Evolutionary conservation across 2,797 vertebrate genomes (phyloP), one percentile per base, ranked within the genome.

Genomic region (Pithecia hirsuta): DNA sequence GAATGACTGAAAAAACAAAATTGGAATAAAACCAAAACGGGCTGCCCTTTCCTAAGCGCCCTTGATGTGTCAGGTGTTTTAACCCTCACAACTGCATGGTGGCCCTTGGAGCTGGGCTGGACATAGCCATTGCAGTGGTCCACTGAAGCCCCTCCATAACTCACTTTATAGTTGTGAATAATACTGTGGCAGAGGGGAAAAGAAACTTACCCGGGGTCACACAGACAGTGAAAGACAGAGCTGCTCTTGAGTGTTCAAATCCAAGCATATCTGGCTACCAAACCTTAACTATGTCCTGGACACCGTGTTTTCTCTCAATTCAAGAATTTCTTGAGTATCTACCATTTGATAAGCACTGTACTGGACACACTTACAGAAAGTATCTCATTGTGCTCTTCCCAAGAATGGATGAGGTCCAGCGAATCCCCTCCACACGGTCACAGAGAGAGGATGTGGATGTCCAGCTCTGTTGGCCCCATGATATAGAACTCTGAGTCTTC

Each of bases 1-100:
- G 90, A 96, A 93, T 50, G 86, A 70, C 75, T 70, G 61, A 97
- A 44, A 76, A 95, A 75, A 84, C 87, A 90, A 26, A 93, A 46
- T 3, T 5, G 3, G 48, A 88, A 70, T 24, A 57, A 10, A 78
- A 72, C 28, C 14, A 3, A 36, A 79, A 48, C 1, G 0, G 61
- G 36, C 33, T 82, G 55, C 30, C 48, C 41, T 93, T 96, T 83
- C 19, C 48, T 12, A 48, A 12, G 33, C 15, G 8, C 26, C 61
- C 48, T 41, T 55, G 19, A 44, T 30, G 57, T 26, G 12, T 55
- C 33, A 28, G 19, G 19, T 36, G 36, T 36, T 93, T 93, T 87
- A 80, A 52, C 61, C 17, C 14, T 76, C 15, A 44, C 8, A 46
- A 12, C 44, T 55, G 9, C 9, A 2, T 33, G 15, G 24, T 33